Base-by-base conservation (phyloP, 2,888 invertebrate species). In the Drosophila lacicola region DNA sequence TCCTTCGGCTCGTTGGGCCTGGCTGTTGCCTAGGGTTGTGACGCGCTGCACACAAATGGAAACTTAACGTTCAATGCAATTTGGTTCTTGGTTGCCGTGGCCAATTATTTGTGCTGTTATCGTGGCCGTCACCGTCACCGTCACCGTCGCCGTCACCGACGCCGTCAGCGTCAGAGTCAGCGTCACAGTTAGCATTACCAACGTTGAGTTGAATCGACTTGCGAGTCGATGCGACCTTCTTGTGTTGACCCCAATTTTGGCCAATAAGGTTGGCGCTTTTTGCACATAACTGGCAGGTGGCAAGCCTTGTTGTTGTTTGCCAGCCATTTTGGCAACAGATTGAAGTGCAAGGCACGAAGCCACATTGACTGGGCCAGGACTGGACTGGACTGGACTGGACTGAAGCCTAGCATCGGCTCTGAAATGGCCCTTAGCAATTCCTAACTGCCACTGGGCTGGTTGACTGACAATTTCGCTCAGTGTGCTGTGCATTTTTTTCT, bases 31-130 rank as follows among this genome's bases (percentile, higher is more conserved):
- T 58, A 9, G 44, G 25, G 50, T 14, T 41, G 70, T 65, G 70
- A 70, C 73, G 14, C 11, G 44, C 50, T 33, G 51, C 36, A 39
- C 47, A 67, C 61, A 75, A 66, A 66, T 49, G 53, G 46, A 74
- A 74, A 71, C 72, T 78, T 57, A 87, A 78, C 75, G 85, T 88
- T 88, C 70, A 76, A 85, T 85, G 82, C 76, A 87, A 82, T 88
- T 82, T 73, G 60, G 63, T 39, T 68, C 41, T 58, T 64, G 57
- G 72, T 69, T 82, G 82, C 67, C 74, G 63, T 73, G 73, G 85
- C 85, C 82, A 82, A 82, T 85, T 88, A 88, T 85, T 88, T 85
- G 80, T 65, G 66, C 80, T 79, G 88, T 82, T 82, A 88, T 82
- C 88, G 80, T 82, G 85, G 79, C 76, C 76, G 53, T 74, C 70